Base-by-base conservation (phyloP, 2,797 vertebrate genomes). In the Gymnodraco acuticeps region DNA sequence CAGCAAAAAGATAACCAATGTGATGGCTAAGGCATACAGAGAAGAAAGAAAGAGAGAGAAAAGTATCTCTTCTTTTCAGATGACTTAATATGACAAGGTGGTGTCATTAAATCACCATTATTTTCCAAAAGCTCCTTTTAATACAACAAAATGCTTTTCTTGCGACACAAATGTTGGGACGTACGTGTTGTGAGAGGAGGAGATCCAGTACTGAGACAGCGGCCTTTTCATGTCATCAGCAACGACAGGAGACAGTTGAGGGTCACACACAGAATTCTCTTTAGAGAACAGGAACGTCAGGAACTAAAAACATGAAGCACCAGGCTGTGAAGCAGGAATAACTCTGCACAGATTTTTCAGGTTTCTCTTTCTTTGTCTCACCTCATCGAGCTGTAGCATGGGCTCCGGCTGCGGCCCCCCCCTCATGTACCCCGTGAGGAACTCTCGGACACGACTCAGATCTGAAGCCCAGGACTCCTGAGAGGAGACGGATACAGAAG, bases 171-270 rank as follows among this genome's bases (percentile, higher is more conserved):
- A 19, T 3, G 4, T 15, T 19, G 20, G 38, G 68, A 75, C 91
- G 0, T 95, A 99, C 98, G 98, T 99, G 90, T 99, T 99, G 92
- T 99, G 98, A 0, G 98, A 99, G 5, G 98, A 99, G 59, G 98
- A 99, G 92, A 99, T 99, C 98, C 98, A 99, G 86, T 99, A 99
- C 89, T 99, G 97, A 64, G 98, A 98, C 45, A 99, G 93, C 0
- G 98, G 97, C 53, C 96, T 96, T 88, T 97, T 98, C 98, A 99
- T 99, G 89, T 97, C 96, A 23, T 98, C 98, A 0, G 91, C 89
- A 76, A 95, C 82, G 89, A 96, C 12, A 72, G 90, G 76, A 88
- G 96, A 85, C 92, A 93, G 48, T 91, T 95, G 0, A 50, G 95
- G 93, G 85, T 98, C 96, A 93, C 95, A 98, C 68, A 97, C 84